A percentile compares a stretch with the other conserved stretches of the same genome.
Conservation (phyloP, 2,888 invertebrate genomes). For the Lasioglossum malachurum region DNA sequence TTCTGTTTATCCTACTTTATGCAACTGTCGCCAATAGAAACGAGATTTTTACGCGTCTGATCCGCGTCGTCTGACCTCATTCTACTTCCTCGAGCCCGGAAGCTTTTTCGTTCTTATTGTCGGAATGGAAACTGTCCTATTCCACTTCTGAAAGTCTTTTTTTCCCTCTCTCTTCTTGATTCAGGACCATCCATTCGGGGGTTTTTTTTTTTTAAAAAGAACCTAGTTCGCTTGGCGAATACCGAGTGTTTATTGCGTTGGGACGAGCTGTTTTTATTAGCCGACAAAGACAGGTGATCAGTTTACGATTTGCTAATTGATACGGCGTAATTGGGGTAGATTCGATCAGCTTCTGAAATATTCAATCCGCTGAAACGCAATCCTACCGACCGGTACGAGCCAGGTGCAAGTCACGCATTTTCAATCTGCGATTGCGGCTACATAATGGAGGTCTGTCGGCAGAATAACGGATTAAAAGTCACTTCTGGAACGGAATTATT, state of each 20-base stretch:
- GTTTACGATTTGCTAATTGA: constrained; percentile 33
- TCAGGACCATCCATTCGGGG: background rate
- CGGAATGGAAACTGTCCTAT: background rate
- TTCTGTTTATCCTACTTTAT: background rate
- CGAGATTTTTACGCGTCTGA: background rate
- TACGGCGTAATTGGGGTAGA: background rate
- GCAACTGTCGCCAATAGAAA: background rate
- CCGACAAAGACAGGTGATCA: background rate
- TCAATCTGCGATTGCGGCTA: background rate
- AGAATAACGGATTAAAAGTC: constrained; percentile 14
- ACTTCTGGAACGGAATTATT: constrained; percentile 17
- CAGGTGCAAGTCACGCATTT: background rate
- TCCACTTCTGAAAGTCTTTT: background rate
- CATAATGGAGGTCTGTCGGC: constrained; percentile 25
- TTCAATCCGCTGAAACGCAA: constrained; percentile 31
- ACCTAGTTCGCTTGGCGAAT: background rate
- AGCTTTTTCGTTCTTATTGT: background rate
- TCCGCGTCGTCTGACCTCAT: background rate
- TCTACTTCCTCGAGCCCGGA: background rate
- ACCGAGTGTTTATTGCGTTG: background rate
- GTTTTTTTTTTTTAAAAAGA: background rate
- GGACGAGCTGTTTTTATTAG: background rate
- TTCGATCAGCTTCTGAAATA: constrained; percentile 28
- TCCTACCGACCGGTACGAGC: background rate
- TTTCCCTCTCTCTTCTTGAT: background rate